Percentiles rank a stretch among this genome's conserved stretches.
Evolutionary conservation across 2,113 vertebrate species (phyloP).

Genomic region (Andinoacara biseriatus): DNA sequence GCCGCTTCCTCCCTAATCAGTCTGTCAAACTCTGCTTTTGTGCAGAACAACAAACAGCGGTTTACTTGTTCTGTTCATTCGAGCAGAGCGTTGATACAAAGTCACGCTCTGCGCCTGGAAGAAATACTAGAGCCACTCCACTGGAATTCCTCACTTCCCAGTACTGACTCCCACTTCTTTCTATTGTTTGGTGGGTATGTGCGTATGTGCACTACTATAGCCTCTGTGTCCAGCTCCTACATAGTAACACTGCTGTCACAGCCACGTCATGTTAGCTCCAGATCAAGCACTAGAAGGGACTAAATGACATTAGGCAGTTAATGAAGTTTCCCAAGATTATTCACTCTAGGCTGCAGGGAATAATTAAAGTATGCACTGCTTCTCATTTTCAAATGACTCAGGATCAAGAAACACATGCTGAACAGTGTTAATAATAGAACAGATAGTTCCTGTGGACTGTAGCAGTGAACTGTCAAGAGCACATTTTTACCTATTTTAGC

Average conservation of each 20-base stretch:
- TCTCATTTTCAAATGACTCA: neutral
- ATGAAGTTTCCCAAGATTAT: neutral
- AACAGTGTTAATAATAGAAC: neutral
- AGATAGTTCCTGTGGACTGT: accelerated
- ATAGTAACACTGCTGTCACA: conserved; percentile 32
- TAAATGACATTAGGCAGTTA: accelerated
- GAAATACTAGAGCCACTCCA: conserved; percentile 62
- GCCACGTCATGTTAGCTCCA: conserved; percentile 7
- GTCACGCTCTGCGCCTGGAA: conserved; percentile 49
- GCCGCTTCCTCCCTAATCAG: conserved; percentile 55
- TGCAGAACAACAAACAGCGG: conserved; percentile 62
- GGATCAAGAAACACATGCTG: neutral
- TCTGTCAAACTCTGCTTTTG: conserved; percentile 36
- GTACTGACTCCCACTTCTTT: conserved; percentile 61
- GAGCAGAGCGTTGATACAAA: conserved; percentile 46
- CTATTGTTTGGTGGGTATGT: conserved; percentile 47
- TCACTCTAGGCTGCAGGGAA: neutral
- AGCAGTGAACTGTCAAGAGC: neutral
- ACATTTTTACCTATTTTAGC: neutral
- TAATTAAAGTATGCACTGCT: neutral
- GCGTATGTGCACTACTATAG: conserved; percentile 24
- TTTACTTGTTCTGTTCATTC: conserved; percentile 70
- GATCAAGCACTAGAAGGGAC: neutral
- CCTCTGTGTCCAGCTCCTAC: conserved; percentile 61
- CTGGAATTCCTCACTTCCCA: conserved; percentile 67